Evolutionary conservation across 2,888 invertebrate species (phyloP), one percentile per base, ranked within the genome.

Genomic region (Marronus borbonicus): DNA sequence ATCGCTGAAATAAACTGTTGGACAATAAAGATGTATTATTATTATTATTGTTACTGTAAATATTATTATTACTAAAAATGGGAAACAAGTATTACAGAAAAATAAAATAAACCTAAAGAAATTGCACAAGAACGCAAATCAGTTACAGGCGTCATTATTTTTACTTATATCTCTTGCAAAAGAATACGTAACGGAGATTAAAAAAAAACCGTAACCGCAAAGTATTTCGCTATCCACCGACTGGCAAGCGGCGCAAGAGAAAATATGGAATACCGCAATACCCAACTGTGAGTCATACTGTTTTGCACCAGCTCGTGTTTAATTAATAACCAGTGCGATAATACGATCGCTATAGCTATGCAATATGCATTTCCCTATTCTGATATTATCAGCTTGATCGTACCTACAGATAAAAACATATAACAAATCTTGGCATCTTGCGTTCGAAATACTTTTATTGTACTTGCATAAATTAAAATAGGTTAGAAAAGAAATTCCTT

Each of bases 141-240:
- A 44, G 12, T 8, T 44, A 44, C 44, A 44, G 12, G 2, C 8
- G 8, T 39, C 8, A 12, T 44, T 44, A 12, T 12, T 44, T 44
- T 44, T 44, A 44, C 12, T 44, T 44, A 8, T 44, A 12, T 44
- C 2, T 44, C 44, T 44, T 44, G 12, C 8, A 62, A 31, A 44
- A 44, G 44, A 65, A 17, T 65, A 65, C 5, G 65, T 39, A 65
- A 65, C 65, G n/a, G 20, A 65, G 17, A 20, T 17, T 17, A 39
- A 36, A 65, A 68, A 17, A 17, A 50, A 68, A 24, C 7, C 68
- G 14, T 28, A 68, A 68, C 50, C 68, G 68, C 68, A 50, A 68
- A 68, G 49, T 68, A 68, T 68, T 68, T 68, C 68, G 14, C 50
- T 68, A 68, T 68, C 68, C 50, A 50, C 4, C 28, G 28, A 39